phyloP scores from a whole-genome alignment of 2,888 invertebrate species.

The Drosophila pegasa region DNA sequence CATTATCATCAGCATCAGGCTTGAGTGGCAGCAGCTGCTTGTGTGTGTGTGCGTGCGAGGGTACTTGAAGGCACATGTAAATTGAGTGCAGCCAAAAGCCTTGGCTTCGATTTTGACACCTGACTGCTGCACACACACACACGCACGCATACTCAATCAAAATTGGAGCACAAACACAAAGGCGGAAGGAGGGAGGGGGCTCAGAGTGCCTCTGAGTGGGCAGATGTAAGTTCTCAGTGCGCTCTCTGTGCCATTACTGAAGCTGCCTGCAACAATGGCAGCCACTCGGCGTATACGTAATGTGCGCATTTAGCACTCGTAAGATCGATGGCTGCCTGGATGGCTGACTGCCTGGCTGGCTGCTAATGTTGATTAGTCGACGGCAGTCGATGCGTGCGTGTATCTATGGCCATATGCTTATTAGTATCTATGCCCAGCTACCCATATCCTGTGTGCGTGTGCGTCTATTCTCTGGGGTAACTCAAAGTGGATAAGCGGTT shows the following conservation, averaged over 20 bases:
- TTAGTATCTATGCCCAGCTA: constrained; percentile 8
- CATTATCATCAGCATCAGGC: constrained; percentile 32
- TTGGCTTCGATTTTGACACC: constrained; percentile 58
- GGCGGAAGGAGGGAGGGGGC: background rate
- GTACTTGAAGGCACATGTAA: constrained; percentile 46
- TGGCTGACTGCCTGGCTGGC: background rate
- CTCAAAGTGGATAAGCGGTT: constrained; percentile 41
- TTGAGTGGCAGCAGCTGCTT: constrained; percentile 19
- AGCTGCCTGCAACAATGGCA: constrained; percentile 21
- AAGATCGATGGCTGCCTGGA: constrained; percentile 25
- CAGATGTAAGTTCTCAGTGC: constrained; percentile 31
- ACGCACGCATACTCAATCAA: background rate
- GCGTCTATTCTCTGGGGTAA: constrained; percentile 16
- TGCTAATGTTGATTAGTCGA: constrained; percentile 23
- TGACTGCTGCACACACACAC: constrained; percentile 34
- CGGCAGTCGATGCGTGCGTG: background rate
- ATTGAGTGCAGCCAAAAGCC: constrained; percentile 49
- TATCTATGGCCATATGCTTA: background rate
- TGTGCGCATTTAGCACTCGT: constrained; percentile 36
- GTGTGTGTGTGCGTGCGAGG: constrained; percentile 20
- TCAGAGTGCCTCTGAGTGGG: constrained; percentile 22
- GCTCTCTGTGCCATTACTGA: constrained; percentile 26
- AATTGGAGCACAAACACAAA: constrained; percentile 35
- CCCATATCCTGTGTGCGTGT: constrained; percentile 5
- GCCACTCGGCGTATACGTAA: constrained; percentile 47